Base-by-base conservation (phyloP, 2,797 vertebrate genomes). In the Acanthiza pusilla region DNA sequence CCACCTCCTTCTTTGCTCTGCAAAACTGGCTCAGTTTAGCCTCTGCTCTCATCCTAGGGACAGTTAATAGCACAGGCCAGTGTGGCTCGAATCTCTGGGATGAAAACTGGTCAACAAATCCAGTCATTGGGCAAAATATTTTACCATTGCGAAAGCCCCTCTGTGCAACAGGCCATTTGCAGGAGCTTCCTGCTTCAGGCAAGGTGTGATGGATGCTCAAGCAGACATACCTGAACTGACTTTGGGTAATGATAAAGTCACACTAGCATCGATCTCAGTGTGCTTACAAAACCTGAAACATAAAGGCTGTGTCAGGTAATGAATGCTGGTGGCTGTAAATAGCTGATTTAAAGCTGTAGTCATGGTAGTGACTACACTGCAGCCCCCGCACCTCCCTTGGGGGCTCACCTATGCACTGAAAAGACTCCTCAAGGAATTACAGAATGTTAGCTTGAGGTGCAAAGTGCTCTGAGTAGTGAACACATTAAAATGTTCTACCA, bases 261-360 rank as follows among this genome's bases (percentile, higher is more conserved):
- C 43, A 51, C 38, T 32, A 48, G 26, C 27, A 16, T 3, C 45
- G 58, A n/a, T 40, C 22, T 86, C 3, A 0, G 25, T 51, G 38
- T 50, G 6, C 55, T 53, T 87, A 47, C 67, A 79, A 62, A 73
- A 81, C 58, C 15, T 78, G 27, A 16, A 63, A 42, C n/a, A 22
- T 22, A 48, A 53, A 29, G 7, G 10, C 58, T 58, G 18, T 0
- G 0, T 57, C 38, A 60, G 26, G 22, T 58, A 58, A 27, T 50
- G 38, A 63, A n/a, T 18, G 53, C 34, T 68, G 23, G 13, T 84
- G 66, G 86, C 42, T 84, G 6, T 30, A 48, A 10, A 45, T 7
- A 36, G 55, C 63, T 70, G 36, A 55, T 80, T 27, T 51, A 79
- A 83, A 89, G 61, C 22, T 47, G 14, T n/a, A 42, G 50, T 45